Conservation (phyloP, 2,888 invertebrate species). For the Macaria liturata region DNA sequence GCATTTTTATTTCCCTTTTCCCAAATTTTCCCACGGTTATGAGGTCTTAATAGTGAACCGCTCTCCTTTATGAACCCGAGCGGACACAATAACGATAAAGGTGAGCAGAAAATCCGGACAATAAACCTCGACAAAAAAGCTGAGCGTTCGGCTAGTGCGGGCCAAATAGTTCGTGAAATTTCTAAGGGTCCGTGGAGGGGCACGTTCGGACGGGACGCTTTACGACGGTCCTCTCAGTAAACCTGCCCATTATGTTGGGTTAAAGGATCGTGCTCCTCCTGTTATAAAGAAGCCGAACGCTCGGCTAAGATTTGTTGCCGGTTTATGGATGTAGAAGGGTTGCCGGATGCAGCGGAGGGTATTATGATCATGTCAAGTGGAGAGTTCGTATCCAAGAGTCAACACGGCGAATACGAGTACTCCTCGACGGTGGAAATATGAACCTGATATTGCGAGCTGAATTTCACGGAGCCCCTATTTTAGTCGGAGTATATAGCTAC, state of each 20-base stretch:
- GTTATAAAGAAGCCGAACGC: conserved; percentile 81
- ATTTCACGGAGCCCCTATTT: conserved; percentile 40
- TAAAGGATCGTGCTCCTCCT: conserved; percentile 77
- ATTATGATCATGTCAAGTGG: conserved; percentile 79
- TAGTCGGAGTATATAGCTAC: conserved; percentile 16
- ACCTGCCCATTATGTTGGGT: conserved; percentile 82
- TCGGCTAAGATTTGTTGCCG: conserved; percentile 78
- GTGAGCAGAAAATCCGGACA: conserved; percentile 82
- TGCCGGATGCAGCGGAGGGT: conserved; percentile 71
- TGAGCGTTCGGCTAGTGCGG: conserved; percentile 76
- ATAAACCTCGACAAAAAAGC: conserved; percentile 81
- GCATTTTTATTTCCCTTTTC: conserved; percentile 42
- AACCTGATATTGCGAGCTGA: conserved; percentile 55
- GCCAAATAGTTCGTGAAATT: conserved; percentile 83
- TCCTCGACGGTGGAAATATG: conserved; percentile 63
- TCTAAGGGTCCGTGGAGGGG: conserved; percentile 68
- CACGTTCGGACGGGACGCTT: conserved; percentile 68
- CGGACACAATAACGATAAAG: conserved; percentile 82
- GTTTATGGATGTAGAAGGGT: conserved; percentile 81
- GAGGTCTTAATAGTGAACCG: conserved; percentile 79
- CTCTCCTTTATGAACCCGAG: conserved; percentile 78
- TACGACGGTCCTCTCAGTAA: conserved; percentile 80
- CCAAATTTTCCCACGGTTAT: conserved; percentile 79
- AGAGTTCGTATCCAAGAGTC: conserved; percentile 78
- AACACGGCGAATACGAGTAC: conserved; percentile 76